phyloP scores from a whole-genome alignment of 2,113 vertebrate genomes.

The Parus major region DNA sequence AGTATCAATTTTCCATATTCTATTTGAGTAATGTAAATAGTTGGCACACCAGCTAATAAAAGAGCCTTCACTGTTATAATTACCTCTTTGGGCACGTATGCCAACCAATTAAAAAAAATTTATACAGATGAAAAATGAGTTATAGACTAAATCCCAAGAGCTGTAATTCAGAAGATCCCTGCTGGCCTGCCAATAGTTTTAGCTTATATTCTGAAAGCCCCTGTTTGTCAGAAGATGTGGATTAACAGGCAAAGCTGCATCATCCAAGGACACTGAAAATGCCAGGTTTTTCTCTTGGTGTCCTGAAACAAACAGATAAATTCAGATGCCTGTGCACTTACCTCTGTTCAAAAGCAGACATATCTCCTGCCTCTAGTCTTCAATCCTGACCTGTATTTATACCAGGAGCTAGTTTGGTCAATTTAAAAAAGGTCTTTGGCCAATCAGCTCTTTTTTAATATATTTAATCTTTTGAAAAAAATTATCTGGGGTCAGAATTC shows the following conservation, averaged over 20 bases:
- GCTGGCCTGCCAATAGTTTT: background rate
- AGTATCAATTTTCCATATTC: background rate
- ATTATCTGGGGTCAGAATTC: background rate
- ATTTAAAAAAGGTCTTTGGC: background rate
- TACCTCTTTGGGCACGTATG: background rate
- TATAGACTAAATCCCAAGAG: background rate
- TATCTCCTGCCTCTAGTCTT: background rate
- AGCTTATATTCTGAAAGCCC: background rate
- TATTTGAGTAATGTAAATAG: background rate
- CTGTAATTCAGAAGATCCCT: background rate
- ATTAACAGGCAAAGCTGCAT: background rate
- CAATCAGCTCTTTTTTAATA: background rate
- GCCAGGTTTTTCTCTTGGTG: background rate
- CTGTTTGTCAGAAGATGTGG: background rate
- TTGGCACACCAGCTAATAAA: background rate
- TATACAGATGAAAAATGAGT: background rate
- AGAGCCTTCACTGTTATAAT: background rate
- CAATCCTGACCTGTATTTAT: background rate
- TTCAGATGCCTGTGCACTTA: background rate
- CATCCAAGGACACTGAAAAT: background rate
- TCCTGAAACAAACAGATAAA: background rate
- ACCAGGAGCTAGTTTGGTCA: background rate
- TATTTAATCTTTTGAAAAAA: background rate
- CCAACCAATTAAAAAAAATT: background rate
- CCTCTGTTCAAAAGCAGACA: background rate